Base-by-base conservation (phyloP, 1,140 invertebrate genomes). In the Trichonephila clavipes region DNA sequence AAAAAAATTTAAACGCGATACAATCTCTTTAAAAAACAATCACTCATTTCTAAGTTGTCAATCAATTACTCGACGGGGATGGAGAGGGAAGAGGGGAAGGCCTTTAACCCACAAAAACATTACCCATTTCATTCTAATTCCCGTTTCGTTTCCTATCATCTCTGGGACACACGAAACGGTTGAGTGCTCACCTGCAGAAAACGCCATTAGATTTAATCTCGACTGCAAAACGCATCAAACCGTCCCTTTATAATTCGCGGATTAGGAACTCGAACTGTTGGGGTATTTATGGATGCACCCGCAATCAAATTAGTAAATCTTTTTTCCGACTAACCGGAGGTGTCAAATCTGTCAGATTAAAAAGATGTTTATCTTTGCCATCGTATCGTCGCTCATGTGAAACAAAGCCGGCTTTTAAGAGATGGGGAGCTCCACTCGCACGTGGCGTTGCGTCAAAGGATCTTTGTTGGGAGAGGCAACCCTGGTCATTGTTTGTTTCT, bases 271-370 rank as follows among this genome's bases (percentile, higher is more conserved):
- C 18, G 24, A 40, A 18, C 72, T 28, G 14, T 28, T 14, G 66
- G 34, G n/a, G 24, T 24, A 72, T 28, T 18, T 28, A 34, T 28
- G 72, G 28, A 77, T 16, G 72, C 12, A 19, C 28, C 16, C 72
- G 14, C 34, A 18, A 77, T 77, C 72, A 77, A 77, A 34, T 77
- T 34, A 77, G 72, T 77, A 40, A 77, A 40, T 77, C 72, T 77
- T 64, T 51, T 4, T 40, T 28, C n/a, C 6, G 7, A 24, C 66
- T 69, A 14, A 24, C n/a, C 28, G 66, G 24, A 69, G 66, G 66
- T 69, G 66, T 69, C 66, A 69, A 69, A 69, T 69, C 66, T 69
- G 66, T 69, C 66, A 24, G 66, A 69, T 69, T 69, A 69, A 24
- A 40, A 51, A 69, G 66, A 69, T 69, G 66, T 28, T 69, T 69